A percentile compares a stretch with the other conserved stretches of the same genome.
These are phyloP conservation scores for Zhengitettix transpicula DNA, from an alignment of 2,888 invertebrate species.

Conservation along the genomic window DNA sequence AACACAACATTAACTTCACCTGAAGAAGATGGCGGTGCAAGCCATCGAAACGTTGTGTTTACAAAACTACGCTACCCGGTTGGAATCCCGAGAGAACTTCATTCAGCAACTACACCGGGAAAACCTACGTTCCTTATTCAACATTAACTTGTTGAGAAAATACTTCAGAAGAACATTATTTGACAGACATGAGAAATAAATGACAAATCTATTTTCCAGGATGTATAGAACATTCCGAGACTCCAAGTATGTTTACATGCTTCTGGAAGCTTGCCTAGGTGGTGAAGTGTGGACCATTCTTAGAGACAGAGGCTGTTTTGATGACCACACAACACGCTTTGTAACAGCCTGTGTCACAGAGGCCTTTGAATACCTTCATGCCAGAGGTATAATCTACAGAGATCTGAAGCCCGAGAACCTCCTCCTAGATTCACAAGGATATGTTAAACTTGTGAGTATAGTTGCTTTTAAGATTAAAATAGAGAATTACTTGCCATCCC, in stretches of 20 bases:
- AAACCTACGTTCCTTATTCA: no score
- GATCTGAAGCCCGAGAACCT: slow-evolving; percentile 59
- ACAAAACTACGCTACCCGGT: no score
- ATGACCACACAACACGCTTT: slow-evolving; percentile 46
- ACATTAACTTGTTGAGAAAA: no score
- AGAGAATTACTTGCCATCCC: no score
- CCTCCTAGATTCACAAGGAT: slow-evolving; percentile 40
- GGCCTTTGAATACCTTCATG: slow-evolving; percentile 51
- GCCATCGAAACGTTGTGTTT: no score
- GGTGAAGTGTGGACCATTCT: slow-evolving; percentile 58
- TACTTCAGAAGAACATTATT: no score
- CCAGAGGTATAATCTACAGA: slow-evolving; percentile 39
- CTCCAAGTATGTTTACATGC: slow-evolving; percentile 52
- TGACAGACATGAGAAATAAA: neutral
- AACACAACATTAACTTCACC: no score
- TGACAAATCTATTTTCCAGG: slow-evolving; percentile 24
- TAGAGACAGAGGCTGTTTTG: slow-evolving; percentile 44
- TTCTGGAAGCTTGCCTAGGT: slow-evolving; percentile 53
- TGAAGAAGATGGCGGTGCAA: no score
- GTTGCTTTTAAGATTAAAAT: neutral
- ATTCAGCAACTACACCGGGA: no score
- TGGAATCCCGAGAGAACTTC: no score
- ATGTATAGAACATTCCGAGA: slow-evolving; percentile 50
- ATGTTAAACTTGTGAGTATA: slow-evolving; percentile 40
- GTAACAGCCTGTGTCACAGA: slow-evolving; percentile 52